Percentiles rank a stretch among this genome's conserved stretches.
Conservation (phyloP, 2,797 vertebrate species). For the Cephalopachus bancanus region DNA sequence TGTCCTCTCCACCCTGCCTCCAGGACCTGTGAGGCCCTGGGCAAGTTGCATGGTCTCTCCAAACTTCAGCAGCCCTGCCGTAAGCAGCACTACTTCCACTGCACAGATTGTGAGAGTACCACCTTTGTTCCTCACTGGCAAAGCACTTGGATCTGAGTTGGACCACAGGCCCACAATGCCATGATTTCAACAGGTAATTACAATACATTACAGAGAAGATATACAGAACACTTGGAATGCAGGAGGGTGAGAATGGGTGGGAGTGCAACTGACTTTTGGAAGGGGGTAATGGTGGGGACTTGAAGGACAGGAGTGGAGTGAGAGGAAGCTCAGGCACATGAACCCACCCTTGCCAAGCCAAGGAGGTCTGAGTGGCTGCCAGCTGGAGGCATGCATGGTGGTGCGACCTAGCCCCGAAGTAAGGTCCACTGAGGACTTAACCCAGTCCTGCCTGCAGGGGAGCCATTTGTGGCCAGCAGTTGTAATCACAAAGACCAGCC, state of each 20-base stretch:
- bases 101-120: not conserved
- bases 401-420: not conserved
- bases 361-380: not conserved
- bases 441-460: not conserved
- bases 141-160: not conserved
- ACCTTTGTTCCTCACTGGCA: not conserved
- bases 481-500: not conserved
- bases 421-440: not conserved
- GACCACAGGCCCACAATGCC: fast-evolving
- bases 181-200: not conserved
- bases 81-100: fast-evolving
- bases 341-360: not conserved
- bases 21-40: too few relatives aligned
- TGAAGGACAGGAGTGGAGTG: too few relatives aligned
- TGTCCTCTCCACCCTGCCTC: not conserved
- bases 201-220: not conserved
- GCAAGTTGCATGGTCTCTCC: not conserved
- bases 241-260: too few relatives aligned
- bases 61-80: not conserved
- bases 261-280: not conserved
- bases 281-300: fast-evolving
- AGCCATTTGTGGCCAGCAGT: not conserved
- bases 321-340: not conserved
- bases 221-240: fast-evolving
- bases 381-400: not conserved